Evolutionary conservation across 2,113 vertebrate genomes (phyloP).

Genomic region (Rhadina sibilatrix): DNA sequence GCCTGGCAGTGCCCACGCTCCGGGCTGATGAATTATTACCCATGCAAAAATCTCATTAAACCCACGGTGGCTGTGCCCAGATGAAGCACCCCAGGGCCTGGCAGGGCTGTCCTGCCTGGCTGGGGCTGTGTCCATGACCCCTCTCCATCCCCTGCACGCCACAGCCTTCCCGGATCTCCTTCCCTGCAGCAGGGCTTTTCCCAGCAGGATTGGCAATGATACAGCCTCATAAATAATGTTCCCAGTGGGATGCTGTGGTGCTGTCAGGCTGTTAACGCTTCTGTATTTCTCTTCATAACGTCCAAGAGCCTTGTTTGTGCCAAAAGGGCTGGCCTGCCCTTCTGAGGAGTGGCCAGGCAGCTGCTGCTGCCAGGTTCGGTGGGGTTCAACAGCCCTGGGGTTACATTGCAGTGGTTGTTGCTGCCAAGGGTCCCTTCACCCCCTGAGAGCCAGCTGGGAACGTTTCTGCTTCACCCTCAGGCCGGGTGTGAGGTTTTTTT

Average conservation of each 20-base stretch:
- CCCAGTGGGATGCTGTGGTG: neutral
- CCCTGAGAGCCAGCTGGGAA: neutral
- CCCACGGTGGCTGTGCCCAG: neutral
- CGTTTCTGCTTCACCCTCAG: accelerated
- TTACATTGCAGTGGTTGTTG: accelerated
- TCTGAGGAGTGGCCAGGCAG: neutral
- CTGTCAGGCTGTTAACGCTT: neutral
- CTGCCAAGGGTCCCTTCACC: neutral
- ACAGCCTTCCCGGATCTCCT: neutral
- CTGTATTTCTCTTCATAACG: neutral
- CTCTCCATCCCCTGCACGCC: accelerated
- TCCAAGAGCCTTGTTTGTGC: neutral
- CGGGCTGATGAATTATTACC: neutral
- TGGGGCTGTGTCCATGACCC: neutral
- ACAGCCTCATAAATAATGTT: neutral
- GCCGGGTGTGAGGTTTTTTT: accelerated
- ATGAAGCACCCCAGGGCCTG: neutral
- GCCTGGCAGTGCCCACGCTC: neutral
- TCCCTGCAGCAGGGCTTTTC: neutral
- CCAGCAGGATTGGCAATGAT: neutral
- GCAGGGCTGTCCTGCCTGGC: neutral
- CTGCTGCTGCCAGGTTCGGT: neutral
- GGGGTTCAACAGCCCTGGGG: neutral
- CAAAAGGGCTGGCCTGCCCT: neutral
- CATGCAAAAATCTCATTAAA: neutral